Evolutionary conservation across 1,140 invertebrate species (phyloP), one percentile per base, ranked within the genome.

Genomic region (Papilio aristodemus): DNA sequence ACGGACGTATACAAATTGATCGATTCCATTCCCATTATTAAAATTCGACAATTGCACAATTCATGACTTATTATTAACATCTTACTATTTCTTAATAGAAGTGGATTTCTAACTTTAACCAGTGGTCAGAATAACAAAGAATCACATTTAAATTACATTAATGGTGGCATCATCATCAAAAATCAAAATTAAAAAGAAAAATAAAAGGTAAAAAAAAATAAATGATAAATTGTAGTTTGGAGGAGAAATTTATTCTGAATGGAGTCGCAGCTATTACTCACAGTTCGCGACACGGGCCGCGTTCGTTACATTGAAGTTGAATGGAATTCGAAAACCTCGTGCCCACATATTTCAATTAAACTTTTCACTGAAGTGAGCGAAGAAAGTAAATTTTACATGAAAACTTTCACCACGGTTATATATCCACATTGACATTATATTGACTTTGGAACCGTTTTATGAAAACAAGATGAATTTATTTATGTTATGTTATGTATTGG

Each of bases 271-370:
- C 57, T 59, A 59, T 59, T 59, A 59, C 57, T 59, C 57, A 36
- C 57, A 59, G 57, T 36, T 36, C 25, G 57, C 32, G 57, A 59
- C 57, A 14, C 57, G 54, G 25, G 54, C 54, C 27, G 11, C 6
- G 54, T n/a, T n/a, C 57, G 25, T 36, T 14, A 59, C 57, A 36
- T 59, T 59, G 57, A 36, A 59, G 57, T 59, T 36, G 57, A 59
- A 59, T 36, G 57, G 25, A 36, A 59, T 59, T 59, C 32, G 57
- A 36, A 59, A 59, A 59, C 27, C 57, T 36, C 25, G 32, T 59
- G 57, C 25, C 57, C 25, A 59, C 57, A 59, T 59, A 59, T 59
- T 59, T 59, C 57, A 59, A 36, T 59, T 59, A 27, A 59, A 27
- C 32, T 59, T 59, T 59, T 36, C 11, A 59, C 25, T 59, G 32